Evolutionary conservation across 37 sponge, comb jelly and placozoan species (phyloP), one percentile per base, ranked within the genome.

Genomic region (Aplysina aerophoba): DNA sequence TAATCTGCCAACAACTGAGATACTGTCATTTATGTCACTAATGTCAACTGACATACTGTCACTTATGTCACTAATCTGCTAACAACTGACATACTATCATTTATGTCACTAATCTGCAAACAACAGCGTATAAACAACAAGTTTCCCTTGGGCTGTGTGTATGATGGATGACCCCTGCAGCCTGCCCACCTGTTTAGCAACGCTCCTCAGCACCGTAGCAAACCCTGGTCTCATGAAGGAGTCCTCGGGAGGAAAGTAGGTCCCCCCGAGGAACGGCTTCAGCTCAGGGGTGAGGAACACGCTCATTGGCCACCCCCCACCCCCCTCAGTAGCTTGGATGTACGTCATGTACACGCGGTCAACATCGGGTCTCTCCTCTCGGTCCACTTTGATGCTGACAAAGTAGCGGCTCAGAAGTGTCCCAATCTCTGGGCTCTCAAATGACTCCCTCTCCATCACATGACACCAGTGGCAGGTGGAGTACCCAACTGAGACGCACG

Each of bases 401-500:
- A 89, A 92, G 80, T 83, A 57, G 55, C 78, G 64, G 35, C 84
- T 89, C 30, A 92, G 87, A 24, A 86, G 35, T 2, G 55, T 19
- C 4, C 84, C 93, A 33, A 92, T 83, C 34, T 82, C 71, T 28
- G 84, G 81, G 37, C 37, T 87, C 58, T 88, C 89, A 83, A 92
- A 92, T 16, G 93, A 89, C 81, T 92, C 93, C 36, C 93, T 82
- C 81, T 92, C 93, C 93, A 92, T 92, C 84, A 92, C 93, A 59
- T 92, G 93, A 69, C 93, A 92, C 93, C 93, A 92, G 80, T 92
- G 93, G 60, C 93, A 92, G 5, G 93, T 92, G 44, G 93, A 92
- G 80, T 92, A 92, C 37, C 93, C 93, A 56, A 92, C 93, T 83
- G 50, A 28, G 60, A 58, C 15, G n/a, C n/a, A n/a, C n/a, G n/a